These are phyloP conservation scores for Rhinatrema bivittatum DNA, from an alignment of 2,797 vertebrate species.

Conservation along the genomic window DNA sequence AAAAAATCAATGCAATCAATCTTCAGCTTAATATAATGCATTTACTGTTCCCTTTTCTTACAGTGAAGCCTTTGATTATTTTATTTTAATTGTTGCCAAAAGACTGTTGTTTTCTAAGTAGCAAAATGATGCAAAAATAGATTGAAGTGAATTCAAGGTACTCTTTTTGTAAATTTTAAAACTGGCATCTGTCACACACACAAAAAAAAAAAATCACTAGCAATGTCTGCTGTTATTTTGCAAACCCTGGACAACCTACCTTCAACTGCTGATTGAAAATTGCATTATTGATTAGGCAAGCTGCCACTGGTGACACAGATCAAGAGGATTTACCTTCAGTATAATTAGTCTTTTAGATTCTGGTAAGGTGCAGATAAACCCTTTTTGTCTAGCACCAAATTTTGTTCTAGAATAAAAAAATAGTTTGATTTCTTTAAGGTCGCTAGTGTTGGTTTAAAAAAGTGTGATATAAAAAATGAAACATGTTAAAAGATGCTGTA, in stretches of 20 bases:
- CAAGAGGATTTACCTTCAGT: background rate
- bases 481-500: no score
- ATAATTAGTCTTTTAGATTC: background rate
- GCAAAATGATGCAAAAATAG: background rate
- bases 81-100: no score
- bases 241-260: constrained; percentile 4
- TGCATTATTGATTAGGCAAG: constrained; percentile 4
- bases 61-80: background rate
- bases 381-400: background rate
- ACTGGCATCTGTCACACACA: no score
- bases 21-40: background rate
- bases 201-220: constrained; percentile 9
- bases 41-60: background rate
- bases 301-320: background rate
- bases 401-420: no score
- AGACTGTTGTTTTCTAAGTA: background rate
- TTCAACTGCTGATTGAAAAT: constrained; percentile 17
- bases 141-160: no score
- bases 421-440: no score
- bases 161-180: no score
- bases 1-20: background rate
- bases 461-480: background rate
- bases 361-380: background rate
- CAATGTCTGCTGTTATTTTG: constrained; percentile 1
- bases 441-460: no score